Evolutionary conservation across 2,888 invertebrate genomes (phyloP), one percentile per base, ranked within the genome.

Genomic region (Epiblema foenella): DNA sequence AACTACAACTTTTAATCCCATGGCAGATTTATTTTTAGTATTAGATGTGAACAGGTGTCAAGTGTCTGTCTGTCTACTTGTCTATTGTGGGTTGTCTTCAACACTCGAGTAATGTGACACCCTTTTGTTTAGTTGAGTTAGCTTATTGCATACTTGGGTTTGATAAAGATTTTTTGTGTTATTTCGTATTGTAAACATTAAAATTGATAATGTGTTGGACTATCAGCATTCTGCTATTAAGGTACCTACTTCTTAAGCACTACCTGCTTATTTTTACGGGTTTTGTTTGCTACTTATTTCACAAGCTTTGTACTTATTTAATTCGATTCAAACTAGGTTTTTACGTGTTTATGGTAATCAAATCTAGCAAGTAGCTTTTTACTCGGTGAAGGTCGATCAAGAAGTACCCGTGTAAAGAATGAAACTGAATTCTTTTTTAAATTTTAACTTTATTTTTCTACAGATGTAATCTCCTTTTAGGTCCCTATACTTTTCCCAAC

Each of bases 1-100:
- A 9, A 29, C 24, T 71, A 71, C 49, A 62, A 67, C 37, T 67
- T 24, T 57, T 11, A 56, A 8, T 67, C 39, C 66, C 9, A 29
- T 51, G 60, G 3, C 39, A 64, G 24, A 54, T 64, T 64, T 60
- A 33, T 29, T 37, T 54, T 54, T 71, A 17, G 49, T 54, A 33
- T 56, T 71, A 62, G 67, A 71, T 71, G 62, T 67, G 65, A 70
- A 71, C 71, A 71, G 67, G 67, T 71, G 66, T 71, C 71, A 57
- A 66, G 66, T 71, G 56, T 71, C 62, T 67, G 71, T 71, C 62
- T 62, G 65, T 66, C 69, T 59, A 52, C 56, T 71, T 67, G 71
- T 71, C 71, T 71, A 71, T 71, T 71, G 71, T 71, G 70, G 65
- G 70, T 60, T 62, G 71, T 71, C 71, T 62, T 71, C 66, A 46